Conservation (phyloP, 1,140 invertebrate genomes). For the Thereuonema tuberculata region DNA sequence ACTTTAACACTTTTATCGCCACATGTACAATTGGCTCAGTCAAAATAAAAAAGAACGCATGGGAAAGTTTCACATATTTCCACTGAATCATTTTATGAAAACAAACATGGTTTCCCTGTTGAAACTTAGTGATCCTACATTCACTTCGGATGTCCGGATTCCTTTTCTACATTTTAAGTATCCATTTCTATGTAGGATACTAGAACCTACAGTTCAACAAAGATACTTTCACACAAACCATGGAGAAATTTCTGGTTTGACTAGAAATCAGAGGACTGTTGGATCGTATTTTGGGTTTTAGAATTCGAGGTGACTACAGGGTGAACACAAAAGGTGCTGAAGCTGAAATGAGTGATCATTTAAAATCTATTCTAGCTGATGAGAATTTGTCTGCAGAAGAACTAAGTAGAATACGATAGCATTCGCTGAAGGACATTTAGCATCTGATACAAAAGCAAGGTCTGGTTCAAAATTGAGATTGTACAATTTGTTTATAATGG, state of each 20-base stretch:
- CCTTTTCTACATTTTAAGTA: too few species aligned
- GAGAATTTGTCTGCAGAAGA: conserved; percentile 35
- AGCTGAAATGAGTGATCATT: conserved; percentile 38
- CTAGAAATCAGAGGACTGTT: background rate
- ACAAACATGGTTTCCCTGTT: conserved; percentile 16
- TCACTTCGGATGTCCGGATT: too few species aligned
- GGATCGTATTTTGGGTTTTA: background rate
- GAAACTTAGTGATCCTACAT: too few species aligned
- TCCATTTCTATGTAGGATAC: too few species aligned
- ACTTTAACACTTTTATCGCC: too few species aligned
- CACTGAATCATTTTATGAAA: conserved; percentile 19
- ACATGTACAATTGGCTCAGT: too few species aligned
- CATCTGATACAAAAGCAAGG: conserved; percentile 42
- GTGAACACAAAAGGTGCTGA: conserved; percentile 53
- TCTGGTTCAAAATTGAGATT: conserved; percentile 22
- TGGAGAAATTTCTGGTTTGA: background rate
- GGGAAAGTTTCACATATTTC: conserved; percentile 20
- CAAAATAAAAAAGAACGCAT: too few species aligned
- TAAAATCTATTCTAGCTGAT: conserved; percentile 27
- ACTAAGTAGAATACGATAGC: conserved; percentile 54
- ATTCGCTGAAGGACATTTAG: conserved; percentile 77
- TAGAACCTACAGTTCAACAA: background rate
- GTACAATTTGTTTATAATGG: conserved; percentile 28
- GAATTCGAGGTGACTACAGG: background rate
- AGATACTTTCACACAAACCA: background rate